Conservation (phyloP, 1,140 invertebrate species). For the Drosophila nigrodunni region DNA sequence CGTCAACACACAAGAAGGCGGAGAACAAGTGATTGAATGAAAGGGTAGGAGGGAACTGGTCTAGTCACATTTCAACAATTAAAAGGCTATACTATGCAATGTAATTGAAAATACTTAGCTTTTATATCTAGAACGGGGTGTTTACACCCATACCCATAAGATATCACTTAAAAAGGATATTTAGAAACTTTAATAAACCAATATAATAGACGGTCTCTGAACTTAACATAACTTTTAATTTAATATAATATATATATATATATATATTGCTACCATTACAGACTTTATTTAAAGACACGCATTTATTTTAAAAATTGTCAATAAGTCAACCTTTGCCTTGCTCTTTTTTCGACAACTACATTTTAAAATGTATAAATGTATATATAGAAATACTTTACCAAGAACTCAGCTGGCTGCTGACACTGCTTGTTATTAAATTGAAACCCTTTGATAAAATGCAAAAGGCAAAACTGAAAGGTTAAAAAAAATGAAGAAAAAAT, state of each 20-base stretch:
- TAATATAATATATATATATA: no score
- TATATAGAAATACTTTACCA: background rate
- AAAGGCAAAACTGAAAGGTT: constrained; percentile 42
- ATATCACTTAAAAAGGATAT: background rate
- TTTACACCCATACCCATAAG: background rate
- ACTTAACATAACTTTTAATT: no score
- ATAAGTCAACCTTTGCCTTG: background rate
- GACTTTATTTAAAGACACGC: no score
- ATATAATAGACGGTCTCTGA: no score
- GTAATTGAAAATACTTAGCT: background rate
- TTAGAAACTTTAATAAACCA: no score
- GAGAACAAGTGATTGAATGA: background rate
- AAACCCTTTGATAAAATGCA: constrained; percentile 52
- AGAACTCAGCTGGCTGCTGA: constrained; percentile 34
- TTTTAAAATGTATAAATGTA: background rate
- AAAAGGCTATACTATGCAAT: background rate
- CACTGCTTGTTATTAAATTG: constrained; percentile 47
- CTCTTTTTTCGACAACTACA: background rate
- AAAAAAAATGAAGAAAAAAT: constrained; percentile 35
- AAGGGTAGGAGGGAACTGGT: background rate
- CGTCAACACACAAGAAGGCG: constrained; percentile 7
- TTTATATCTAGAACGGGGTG: background rate
- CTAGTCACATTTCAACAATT: background rate
- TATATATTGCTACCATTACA: no score
- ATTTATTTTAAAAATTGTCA: no score